Conservation (phyloP, 2,113 vertebrate species). For the Phylloscopus trochilus region DNA sequence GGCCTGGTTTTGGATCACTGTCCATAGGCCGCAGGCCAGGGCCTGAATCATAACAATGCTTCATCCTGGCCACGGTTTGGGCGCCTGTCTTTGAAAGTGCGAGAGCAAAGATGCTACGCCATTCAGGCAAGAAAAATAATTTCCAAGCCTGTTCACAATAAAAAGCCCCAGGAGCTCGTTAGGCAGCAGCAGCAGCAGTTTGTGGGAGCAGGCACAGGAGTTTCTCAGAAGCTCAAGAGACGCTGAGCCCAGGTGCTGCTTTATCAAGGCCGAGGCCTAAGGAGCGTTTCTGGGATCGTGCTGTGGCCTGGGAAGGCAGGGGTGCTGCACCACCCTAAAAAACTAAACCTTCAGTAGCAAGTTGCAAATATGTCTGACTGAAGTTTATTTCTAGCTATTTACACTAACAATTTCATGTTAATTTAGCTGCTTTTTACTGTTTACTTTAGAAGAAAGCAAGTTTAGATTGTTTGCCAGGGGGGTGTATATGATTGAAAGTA, state of each 20-base stretch:
- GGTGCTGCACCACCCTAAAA: too few species aligned
- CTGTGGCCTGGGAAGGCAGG: fast-evolving
- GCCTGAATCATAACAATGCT: background rate
- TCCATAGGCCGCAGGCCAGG: background rate
- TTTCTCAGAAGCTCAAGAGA: background rate
- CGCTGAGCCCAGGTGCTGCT: background rate
- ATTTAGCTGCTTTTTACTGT: background rate
- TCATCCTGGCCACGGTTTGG: background rate
- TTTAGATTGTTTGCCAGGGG: fast-evolving
- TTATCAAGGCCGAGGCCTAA: background rate
- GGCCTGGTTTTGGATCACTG: background rate
- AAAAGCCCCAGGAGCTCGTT: background rate
- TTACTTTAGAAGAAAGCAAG: background rate
- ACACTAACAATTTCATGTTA: background rate
- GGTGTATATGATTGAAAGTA: background rate
- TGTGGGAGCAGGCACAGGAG: background rate
- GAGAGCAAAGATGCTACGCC: too few species aligned
- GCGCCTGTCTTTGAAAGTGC: background rate
- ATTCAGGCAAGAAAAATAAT: background rate
- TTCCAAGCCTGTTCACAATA: too few species aligned
- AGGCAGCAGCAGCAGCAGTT: background rate
- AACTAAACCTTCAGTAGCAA: background rate
- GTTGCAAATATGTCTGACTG: background rate
- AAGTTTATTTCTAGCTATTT: background rate
- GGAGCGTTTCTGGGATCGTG: fast-evolving